phyloP scores from a whole-genome alignment of 23 tunicate genomes.

The Corella eumyota region DNA sequence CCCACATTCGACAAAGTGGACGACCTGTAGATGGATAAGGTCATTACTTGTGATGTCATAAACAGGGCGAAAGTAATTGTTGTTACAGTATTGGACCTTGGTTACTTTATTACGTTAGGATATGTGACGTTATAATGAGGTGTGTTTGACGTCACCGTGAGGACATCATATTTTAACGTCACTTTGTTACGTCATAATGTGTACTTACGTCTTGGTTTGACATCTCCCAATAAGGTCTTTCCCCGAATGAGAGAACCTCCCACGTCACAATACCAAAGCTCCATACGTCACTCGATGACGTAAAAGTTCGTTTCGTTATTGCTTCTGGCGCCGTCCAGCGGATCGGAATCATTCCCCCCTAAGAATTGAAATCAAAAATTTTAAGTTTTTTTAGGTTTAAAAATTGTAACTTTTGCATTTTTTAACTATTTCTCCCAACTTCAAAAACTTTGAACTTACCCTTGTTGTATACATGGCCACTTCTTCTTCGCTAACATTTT shows the following conservation, averaged over 20 bases:
- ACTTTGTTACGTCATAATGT: not conserved
- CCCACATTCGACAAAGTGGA: conserved; percentile 85
- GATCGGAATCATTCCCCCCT: conserved; percentile 99
- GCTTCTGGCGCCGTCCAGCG: conserved; percentile 99
- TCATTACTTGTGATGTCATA: not conserved
- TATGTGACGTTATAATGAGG: not conserved
- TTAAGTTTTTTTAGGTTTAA: not conserved
- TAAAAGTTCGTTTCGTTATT: conserved; percentile 69
- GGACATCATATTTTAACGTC: too few species aligned
- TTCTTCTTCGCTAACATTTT: conserved; percentile 46
- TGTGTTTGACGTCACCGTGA: not conserved
- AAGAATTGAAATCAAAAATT: conserved; percentile 1
- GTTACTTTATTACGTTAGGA: not conserved
- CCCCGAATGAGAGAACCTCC: conserved; percentile 95
- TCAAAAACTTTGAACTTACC: conserved; percentile 33
- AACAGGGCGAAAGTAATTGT: too few species aligned
- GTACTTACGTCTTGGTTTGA: conserved; percentile 82
- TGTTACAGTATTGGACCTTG: too few species aligned
- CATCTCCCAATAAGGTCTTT: conserved; percentile 98
- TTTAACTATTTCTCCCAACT: not conserved
- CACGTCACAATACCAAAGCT: conserved; percentile 94
- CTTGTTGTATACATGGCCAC: conserved; percentile 86
- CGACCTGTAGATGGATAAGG: conserved; percentile 38
- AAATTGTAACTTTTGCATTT: not conserved
- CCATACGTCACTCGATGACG: conserved; percentile 97